Evolutionary conservation across 1,140 invertebrate genomes (phyloP), one percentile per base, ranked within the genome.

Genomic region (Conus betulinus): DNA sequence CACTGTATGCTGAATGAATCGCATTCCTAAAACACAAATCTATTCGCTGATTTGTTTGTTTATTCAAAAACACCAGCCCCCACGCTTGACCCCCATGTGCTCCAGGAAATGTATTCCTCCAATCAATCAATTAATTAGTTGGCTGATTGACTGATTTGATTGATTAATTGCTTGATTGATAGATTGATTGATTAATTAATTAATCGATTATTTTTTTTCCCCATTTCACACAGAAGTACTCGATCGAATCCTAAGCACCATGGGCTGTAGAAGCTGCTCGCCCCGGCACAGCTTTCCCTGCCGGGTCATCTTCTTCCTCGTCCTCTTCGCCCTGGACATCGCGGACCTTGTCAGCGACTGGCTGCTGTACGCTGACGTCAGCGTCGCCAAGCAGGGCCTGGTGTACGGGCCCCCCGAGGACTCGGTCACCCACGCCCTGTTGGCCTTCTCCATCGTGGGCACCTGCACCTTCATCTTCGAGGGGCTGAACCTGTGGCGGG

Each of bases 331-430:
- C 53, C 85, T 92, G 5, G 91, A 94, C 88, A 39, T 88, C 7
- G 90, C 88, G 7, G 94, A 94, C 87, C 90, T 94, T 25, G 20
- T 93, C 83, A 91, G 90, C 90, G 94, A 94, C 87, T 94, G 94
- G 94, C 88, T 93, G 51, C 88, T 94, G 25, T 94, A 91, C 87
- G 84, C 57, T 17, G 92, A 94, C 88, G 92, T 94, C 15, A 76
- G 83, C 27, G 55, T 89, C 17, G 90, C 91, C 15, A 79, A 93
- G 57, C 88, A 92, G n/a, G 94, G 94, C 13, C 88, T 94, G 20
- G 94, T 94, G 3, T 93, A 92, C 67, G 94, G 94, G 3, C 92
- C 92, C 17, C 91, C 91, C 1, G 89, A 90, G 4, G 79, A 90
- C 13, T 63, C 83, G 0, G 86, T 92, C 20, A 89, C 88, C 15